Conservation (phyloP, 2,888 invertebrate genomes). For the Luperina nickerlii region DNA sequence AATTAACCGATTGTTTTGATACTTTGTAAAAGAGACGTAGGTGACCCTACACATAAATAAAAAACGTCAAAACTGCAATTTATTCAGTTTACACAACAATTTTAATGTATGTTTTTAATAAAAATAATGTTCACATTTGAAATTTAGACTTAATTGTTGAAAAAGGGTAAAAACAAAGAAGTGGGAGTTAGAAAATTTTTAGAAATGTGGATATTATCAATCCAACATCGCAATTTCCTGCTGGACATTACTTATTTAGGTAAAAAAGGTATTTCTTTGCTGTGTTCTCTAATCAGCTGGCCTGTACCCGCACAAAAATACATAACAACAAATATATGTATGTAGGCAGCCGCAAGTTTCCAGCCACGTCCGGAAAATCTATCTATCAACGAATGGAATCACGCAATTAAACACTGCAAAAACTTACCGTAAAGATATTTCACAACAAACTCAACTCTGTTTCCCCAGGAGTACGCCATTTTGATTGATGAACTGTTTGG, state of each 20-base stretch:
- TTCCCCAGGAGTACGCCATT: slow-evolving; percentile 96
- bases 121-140: neutral
- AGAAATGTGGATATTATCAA: slow-evolving; percentile 2
- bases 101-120: neutral
- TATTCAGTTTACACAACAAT: neutral
- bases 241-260: neutral
- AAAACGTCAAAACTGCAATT: slow-evolving; percentile 12
- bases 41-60: neutral
- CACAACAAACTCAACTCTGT: slow-evolving; percentile 95
- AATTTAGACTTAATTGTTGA: neutral
- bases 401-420: slow-evolving; percentile 35
- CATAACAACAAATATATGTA: slow-evolving; percentile 24
- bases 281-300: slow-evolving; percentile 3
- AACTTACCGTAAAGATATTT: slow-evolving; percentile 95
- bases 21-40: neutral
- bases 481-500: slow-evolving; percentile 49
- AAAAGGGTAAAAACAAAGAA: neutral
- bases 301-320: slow-evolving; percentile 1
- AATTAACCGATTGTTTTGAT: slow-evolving; percentile 44
- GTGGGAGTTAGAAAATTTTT: neutral
- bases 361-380: slow-evolving; percentile 23
- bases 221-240: neutral
- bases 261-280: neutral
- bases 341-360: slow-evolving; percentile 25
- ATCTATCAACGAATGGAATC: slow-evolving; percentile 7